Percentiles rank a stretch among this genome's conserved stretches.
Evolutionary conservation across 2,113 vertebrate genomes (phyloP).

Genomic region (Chaenocephalus aceratus): DNA sequence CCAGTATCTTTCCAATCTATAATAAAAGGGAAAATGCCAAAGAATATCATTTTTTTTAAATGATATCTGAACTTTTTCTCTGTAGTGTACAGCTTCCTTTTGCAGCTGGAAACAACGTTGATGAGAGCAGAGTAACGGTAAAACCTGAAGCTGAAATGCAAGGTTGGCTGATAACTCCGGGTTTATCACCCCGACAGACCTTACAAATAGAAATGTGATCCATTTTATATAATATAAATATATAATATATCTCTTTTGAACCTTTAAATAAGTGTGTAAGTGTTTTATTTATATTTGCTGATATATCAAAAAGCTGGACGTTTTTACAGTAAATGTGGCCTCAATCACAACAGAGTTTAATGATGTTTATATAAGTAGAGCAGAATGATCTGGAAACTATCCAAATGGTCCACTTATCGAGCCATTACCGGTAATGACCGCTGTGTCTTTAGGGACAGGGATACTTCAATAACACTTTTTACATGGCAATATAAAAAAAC

Average conservation of each 20-base stretch:
- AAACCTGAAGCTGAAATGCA: background rate
- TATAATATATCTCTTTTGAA: no score
- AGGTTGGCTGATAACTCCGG: background rate
- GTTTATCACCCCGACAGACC: no score
- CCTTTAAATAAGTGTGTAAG: no score
- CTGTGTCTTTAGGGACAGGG: background rate
- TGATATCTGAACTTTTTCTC: background rate
- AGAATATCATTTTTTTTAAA: no score
- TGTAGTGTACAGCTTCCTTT: background rate
- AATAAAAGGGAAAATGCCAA: no score
- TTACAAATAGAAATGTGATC: no score
- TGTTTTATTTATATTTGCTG: no score
- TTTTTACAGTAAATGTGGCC: background rate
- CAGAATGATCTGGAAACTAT: background rate
- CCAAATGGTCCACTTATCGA: background rate
- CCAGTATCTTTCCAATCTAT: no score
- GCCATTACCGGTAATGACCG: background rate
- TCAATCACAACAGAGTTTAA: background rate
- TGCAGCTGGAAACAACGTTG: background rate
- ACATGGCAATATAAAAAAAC: background rate
- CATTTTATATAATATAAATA: no score
- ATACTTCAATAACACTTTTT: background rate
- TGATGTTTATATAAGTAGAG: background rate
- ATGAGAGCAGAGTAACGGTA: background rate
- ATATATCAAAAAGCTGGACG: background rate